A percentile compares a stretch with the other conserved stretches of the same genome.
Conservation (phyloP, 2,888 invertebrate species). For the Eledona agricola region DNA sequence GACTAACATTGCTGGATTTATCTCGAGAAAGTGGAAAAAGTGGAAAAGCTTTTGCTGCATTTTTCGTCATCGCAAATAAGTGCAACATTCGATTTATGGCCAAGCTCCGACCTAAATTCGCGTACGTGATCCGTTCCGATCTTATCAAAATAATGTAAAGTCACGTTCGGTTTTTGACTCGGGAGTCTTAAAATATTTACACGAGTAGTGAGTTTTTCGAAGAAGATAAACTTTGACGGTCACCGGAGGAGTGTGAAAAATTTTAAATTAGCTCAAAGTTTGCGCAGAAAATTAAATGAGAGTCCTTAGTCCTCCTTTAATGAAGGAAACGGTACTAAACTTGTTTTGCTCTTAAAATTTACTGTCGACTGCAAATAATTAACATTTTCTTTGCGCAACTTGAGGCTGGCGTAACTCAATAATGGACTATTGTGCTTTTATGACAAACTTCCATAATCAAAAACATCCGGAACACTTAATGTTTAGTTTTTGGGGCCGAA, state of each 20-base stretch:
- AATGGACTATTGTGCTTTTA: too few relatives aligned
- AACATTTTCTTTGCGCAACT: slow-evolving; percentile 19
- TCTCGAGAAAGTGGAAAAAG: too few relatives aligned
- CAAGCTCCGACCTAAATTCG: too few relatives aligned
- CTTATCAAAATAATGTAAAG: too few relatives aligned
- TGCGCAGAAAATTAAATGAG: slow-evolving; percentile 16
- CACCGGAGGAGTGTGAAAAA: slow-evolving; percentile 6
- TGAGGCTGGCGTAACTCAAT: slow-evolving; percentile 1
- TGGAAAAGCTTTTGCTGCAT: slow-evolving; percentile 2
- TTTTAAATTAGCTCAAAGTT: slow-evolving; percentile 10
- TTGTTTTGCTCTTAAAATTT: slow-evolving; percentile 13
- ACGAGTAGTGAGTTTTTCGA: too few relatives aligned
- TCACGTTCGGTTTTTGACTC: too few relatives aligned
- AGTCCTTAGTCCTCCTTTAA: slow-evolving; percentile 10
- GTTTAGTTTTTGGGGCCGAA: too few relatives aligned
- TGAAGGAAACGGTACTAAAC: slow-evolving; percentile 16
- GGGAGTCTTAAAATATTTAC: too few relatives aligned
- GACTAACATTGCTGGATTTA: too few relatives aligned
- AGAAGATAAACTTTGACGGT: slow-evolving; percentile 3
- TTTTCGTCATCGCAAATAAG: neutral
- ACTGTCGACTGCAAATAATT: slow-evolving; percentile 17
- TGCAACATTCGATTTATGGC: slow-evolving; percentile 6
- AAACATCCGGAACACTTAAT: too few relatives aligned
- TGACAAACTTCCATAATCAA: too few relatives aligned
- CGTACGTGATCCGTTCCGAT: too few relatives aligned